A percentile compares a stretch with the other conserved stretches of the same genome.
These are phyloP conservation scores for Lycopodina hypogea DNA, from an alignment of 37 sponge, comb jelly and placozoan genomes.

Conservation along the genomic window DNA sequence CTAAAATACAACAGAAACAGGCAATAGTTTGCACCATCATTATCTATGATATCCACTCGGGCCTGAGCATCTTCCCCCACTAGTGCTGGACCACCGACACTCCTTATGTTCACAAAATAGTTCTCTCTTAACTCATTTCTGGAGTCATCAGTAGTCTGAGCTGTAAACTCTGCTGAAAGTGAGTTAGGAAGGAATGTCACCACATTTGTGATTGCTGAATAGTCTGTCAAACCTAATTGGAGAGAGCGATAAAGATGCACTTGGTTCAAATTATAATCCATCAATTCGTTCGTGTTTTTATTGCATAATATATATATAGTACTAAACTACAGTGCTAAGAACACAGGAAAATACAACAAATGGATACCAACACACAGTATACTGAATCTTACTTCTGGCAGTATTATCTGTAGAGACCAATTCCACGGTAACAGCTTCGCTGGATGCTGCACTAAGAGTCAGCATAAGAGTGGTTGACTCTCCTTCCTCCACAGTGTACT, in stretches of 20 bases:
- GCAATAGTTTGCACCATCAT: slow-evolving; percentile 19
- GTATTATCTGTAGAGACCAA: slow-evolving; percentile 38
- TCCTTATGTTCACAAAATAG: slow-evolving; percentile 9
- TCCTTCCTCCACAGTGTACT: slow-evolving; percentile 21
- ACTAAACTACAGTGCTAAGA: too few species aligned
- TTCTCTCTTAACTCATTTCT: slow-evolving; percentile 18
- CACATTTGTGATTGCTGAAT: background rate
- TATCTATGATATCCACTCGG: slow-evolving; percentile 24
- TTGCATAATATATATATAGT: too few species aligned
- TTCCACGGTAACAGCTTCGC: background rate
- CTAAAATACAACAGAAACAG: background rate
- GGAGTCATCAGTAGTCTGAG: slow-evolving; percentile 34
- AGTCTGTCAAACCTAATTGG: background rate
- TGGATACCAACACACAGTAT: too few species aligned
- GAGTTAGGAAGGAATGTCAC: slow-evolving; percentile 16
- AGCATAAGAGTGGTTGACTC: background rate
- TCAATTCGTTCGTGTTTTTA: too few species aligned
- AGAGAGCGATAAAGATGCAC: too few species aligned
- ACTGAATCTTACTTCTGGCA: slow-evolving; percentile 36
- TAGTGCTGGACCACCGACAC: background rate
- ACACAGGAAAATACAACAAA: too few species aligned
- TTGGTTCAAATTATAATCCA: too few species aligned
- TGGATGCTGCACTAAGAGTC: background rate
- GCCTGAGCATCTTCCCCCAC: background rate
- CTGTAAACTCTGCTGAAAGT: background rate